Evolutionary conservation across 2,113 vertebrate genomes (phyloP).

Genomic region (Rutilus rutilus): DNA sequence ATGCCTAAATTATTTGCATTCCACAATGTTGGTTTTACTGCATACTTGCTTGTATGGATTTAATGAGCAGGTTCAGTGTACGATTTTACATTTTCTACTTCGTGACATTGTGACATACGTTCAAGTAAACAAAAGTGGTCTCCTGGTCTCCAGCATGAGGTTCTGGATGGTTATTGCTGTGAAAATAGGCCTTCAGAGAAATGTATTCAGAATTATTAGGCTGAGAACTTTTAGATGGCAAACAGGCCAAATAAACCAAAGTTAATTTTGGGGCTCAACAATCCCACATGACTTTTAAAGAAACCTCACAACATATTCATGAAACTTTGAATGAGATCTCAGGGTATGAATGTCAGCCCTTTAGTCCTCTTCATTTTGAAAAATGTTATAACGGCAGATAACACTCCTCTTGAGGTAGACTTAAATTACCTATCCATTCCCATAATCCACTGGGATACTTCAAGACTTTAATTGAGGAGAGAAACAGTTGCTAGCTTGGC

Average conservation of each 20-base stretch:
- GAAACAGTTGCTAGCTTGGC: constrained; percentile 28
- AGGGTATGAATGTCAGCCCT: constrained; percentile 14
- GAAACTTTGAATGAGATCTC: constrained; percentile 18
- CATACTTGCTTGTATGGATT: constrained; percentile 66
- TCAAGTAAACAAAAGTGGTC: constrained; percentile 66
- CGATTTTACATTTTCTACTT: constrained; percentile 71
- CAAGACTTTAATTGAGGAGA: constrained; percentile 5
- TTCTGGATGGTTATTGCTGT: constrained; percentile 53
- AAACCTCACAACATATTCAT: neutral
- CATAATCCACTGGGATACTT: constrained; percentile 18
- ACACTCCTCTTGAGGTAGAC: constrained; percentile 4
- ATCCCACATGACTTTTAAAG: constrained; percentile 19
- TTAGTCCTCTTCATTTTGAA: constrained; percentile 30
- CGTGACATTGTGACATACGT: constrained; percentile 72
- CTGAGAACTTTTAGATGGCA: constrained; percentile 32
- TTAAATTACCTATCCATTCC: constrained; percentile 28
- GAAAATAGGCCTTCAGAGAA: constrained; percentile 56
- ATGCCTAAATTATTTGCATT: constrained; percentile 67
- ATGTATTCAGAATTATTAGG: constrained; percentile 38
- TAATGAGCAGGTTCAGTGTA: constrained; percentile 64
- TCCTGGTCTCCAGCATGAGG: constrained; percentile 36
- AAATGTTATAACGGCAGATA: constrained; percentile 17
- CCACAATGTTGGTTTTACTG: constrained; percentile 72
- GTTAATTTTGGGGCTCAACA: constrained; percentile 13
- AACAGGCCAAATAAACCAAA: constrained; percentile 38